Evolutionary conservation across 2,797 vertebrate genomes (phyloP).

Genomic region (Chloroceryle inda): DNA sequence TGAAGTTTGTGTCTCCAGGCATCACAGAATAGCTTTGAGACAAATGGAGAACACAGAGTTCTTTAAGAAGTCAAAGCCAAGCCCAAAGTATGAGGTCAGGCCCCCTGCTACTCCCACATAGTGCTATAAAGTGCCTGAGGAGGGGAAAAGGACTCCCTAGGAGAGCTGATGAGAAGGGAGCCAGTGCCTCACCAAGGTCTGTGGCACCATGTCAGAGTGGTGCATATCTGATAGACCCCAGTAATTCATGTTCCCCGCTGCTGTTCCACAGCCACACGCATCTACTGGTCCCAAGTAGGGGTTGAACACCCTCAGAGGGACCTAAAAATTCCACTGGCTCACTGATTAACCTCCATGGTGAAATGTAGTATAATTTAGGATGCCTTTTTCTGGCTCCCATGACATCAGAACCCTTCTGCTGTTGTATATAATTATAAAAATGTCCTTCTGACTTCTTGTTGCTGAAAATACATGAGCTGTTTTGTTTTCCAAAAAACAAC

Average conservation of each 20-base stretch:
- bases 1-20: neutral
- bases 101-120: neutral
- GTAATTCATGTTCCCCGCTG: neutral
- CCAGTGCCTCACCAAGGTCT: neutral
- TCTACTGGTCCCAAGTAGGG: neutral
- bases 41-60: neutral
- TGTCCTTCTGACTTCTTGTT: conserved; percentile 53
- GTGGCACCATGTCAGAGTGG: fast-evolving
- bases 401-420: conserved; percentile 36
- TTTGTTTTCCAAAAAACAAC: conserved; percentile 56
- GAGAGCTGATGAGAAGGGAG: neutral
- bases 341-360: neutral
- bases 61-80: neutral
- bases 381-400: conserved; percentile 39
- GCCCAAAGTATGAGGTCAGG: neutral
- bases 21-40: neutral
- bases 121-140: neutral
- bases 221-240: fast-evolving
- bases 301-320: neutral
- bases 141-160: neutral
- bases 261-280: fast-evolving
- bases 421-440: conserved; percentile 64
- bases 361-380: conserved; percentile 11
- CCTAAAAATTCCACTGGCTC: neutral
- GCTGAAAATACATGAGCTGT: conserved; percentile 52